Percentiles rank a stretch among this genome's conserved stretches.
Evolutionary conservation across 2,888 invertebrate genomes (phyloP).

Genomic region (Anthophora plumipes): DNA sequence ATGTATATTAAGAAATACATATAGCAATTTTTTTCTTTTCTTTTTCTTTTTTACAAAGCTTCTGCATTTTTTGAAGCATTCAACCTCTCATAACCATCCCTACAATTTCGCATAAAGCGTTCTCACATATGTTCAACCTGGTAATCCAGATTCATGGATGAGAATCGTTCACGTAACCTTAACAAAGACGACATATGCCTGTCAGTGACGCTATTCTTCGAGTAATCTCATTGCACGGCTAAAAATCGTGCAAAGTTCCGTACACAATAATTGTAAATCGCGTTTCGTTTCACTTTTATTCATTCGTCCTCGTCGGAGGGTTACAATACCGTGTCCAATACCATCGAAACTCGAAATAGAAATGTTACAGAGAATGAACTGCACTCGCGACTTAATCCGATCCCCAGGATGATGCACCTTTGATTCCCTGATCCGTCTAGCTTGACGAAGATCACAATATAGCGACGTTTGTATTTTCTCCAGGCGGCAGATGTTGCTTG

Average conservation of each 20-base stretch:
- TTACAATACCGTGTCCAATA: background rate
- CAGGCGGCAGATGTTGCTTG: constrained; percentile 68
- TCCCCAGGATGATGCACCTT: constrained; percentile 44
- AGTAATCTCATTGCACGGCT: constrained; percentile 8
- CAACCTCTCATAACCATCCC: too few relatives aligned
- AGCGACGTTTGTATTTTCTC: constrained; percentile 62
- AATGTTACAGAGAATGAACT: constrained; percentile 35
- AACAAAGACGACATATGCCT: background rate
- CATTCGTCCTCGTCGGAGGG: constrained; percentile 18
- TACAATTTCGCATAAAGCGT: too few relatives aligned
- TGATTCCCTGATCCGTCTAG: constrained; percentile 55
- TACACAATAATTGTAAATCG: constrained; percentile 7
- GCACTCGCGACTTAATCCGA: constrained; percentile 48
- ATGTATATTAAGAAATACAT: background rate
- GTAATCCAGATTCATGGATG: constrained; percentile 10
- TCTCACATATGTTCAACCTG: background rate
- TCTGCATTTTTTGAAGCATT: too few relatives aligned
- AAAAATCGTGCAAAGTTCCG: background rate
- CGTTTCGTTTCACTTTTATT: constrained; percentile 12
- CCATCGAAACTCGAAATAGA: constrained; percentile 26
- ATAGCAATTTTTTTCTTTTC: background rate
- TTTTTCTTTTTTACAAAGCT: background rate
- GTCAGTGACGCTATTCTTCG: too few relatives aligned
- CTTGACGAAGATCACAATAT: constrained; percentile 62
- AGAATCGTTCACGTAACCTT: background rate